A percentile compares a stretch with the other conserved stretches of the same genome.
phyloP scores from a whole-genome alignment of 2,113 vertebrate genomes.

The Eudorcas thomsonii region DNA sequence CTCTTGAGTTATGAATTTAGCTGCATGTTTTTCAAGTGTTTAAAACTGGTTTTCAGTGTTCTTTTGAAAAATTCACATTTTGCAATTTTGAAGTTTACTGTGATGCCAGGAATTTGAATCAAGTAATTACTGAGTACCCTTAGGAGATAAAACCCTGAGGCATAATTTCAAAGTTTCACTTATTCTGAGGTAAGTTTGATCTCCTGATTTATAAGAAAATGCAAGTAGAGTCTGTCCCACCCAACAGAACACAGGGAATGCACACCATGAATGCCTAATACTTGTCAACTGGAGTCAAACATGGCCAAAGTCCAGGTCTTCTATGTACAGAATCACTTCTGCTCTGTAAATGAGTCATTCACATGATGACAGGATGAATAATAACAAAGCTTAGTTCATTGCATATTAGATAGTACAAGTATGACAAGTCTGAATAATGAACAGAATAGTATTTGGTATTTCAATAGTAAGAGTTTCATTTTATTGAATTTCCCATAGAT shows the following conservation, averaged over 20 bases:
- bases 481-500: background rate
- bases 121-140: background rate
- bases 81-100: conserved; percentile 31
- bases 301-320: background rate
- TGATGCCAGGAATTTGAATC: background rate
- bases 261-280: background rate
- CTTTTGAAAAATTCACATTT: conserved; percentile 54
- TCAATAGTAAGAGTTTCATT: background rate
- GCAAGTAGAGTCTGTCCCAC: background rate
- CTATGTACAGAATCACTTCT: background rate
- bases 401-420: background rate
- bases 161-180: conserved; percentile 31
- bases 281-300: background rate
- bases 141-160: conserved; percentile 11
- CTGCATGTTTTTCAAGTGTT: conserved; percentile 23
- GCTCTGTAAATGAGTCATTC: background rate
- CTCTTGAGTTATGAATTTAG: background rate
- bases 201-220: background rate
- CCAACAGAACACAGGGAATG: background rate
- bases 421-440: conserved; percentile 15
- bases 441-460: background rate
- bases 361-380: background rate
- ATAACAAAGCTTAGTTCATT: conserved; percentile 9
- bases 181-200: conserved; percentile 23
- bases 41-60: conserved; percentile 17